Conservation (phyloP, 2,113 vertebrate genomes). For the Phrynocephalus versicolor region DNA sequence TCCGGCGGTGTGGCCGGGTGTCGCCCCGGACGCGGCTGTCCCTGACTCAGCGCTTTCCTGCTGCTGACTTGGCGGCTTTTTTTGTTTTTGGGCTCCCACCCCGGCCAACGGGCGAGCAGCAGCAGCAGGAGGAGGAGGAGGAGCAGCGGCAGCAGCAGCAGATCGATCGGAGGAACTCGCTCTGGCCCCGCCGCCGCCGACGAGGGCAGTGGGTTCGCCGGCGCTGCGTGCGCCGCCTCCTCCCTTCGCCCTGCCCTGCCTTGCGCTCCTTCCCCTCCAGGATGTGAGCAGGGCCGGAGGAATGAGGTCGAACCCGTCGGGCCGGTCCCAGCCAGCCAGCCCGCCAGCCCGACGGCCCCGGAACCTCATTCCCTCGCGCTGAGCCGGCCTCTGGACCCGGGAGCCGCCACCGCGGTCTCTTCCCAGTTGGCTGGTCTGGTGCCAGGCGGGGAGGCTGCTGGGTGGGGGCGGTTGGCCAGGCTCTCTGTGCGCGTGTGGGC, state of each 20-base stretch:
- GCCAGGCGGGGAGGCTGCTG: no score
- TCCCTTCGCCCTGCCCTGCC: not conserved
- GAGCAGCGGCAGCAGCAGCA: not conserved
- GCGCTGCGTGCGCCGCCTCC: slow-evolving; percentile 25
- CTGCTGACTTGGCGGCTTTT: not conserved
- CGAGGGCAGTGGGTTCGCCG: slow-evolving; percentile 1
- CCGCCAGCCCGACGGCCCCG: not conserved
- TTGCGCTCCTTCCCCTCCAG: slow-evolving; percentile 55
- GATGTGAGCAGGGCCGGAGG: slow-evolving; percentile 70
- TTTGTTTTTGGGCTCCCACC: not conserved
- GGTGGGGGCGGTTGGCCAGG: no score
- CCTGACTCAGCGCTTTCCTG: not conserved
- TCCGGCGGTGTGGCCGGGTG: not conserved
- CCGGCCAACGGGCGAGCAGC: not conserved
- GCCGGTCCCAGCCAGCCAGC: slow-evolving; percentile 52
- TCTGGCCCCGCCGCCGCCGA: slow-evolving; percentile 44
- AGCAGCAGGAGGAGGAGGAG: not conserved
- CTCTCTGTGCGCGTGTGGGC: no score
- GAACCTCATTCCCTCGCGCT: slow-evolving; percentile 59
- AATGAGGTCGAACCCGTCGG: slow-evolving; percentile 69
- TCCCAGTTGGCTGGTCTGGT: not conserved
- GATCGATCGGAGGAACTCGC: not conserved
- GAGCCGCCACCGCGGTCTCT: not conserved
- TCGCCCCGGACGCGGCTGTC: not conserved
- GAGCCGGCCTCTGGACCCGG: slow-evolving; percentile 37